These are phyloP conservation scores for Ophiothrix spiculata DNA, from an alignment of 35 echinoderm and acorn worm species.

Conservation along the genomic window DNA sequence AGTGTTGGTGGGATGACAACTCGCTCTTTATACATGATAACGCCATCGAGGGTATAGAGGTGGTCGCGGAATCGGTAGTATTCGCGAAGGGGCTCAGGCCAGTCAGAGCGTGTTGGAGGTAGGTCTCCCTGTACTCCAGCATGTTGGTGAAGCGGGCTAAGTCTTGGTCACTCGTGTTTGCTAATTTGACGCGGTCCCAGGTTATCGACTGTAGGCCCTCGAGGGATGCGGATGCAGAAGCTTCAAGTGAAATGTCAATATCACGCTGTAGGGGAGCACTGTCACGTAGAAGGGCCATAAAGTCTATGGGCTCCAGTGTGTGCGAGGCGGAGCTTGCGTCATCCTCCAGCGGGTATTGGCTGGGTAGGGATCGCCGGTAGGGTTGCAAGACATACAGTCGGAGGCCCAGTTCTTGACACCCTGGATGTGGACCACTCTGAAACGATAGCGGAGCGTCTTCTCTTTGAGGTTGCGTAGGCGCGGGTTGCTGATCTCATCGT, in stretches of 20 bases:
- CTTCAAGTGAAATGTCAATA: neutral
- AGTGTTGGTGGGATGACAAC: slow-evolving; percentile 26
- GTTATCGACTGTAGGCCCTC: slow-evolving; percentile 22
- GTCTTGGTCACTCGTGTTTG: slow-evolving; percentile 19
- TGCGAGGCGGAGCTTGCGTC: neutral
- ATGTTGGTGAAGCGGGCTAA: neutral
- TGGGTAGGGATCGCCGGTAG: slow-evolving; percentile 16
- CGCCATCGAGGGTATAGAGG: slow-evolving; percentile 38
- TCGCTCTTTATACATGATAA: slow-evolving; percentile 21
- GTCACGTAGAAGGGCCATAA: neutral
- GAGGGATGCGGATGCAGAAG: neutral
- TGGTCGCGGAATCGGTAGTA: slow-evolving; percentile 32
- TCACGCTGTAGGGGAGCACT: neutral
- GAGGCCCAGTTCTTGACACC: slow-evolving; percentile 23
- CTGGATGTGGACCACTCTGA: slow-evolving; percentile 30
- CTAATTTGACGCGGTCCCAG: slow-evolving; percentile 20
- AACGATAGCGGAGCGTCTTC: slow-evolving; percentile 31
- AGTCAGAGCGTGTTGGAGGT: neutral
- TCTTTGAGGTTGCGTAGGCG: too few relatives aligned
- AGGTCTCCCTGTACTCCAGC: slow-evolving; percentile 2
- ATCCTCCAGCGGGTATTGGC: slow-evolving; percentile 29
- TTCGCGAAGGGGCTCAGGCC: slow-evolving; percentile 14
- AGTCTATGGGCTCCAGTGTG: neutral
- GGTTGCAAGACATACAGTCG: slow-evolving; percentile 14
- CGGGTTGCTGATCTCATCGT: slow-evolving; percentile 54